Conservation (phyloP, 1,140 invertebrate genomes). For the Eriocheir sinensis region DNA sequence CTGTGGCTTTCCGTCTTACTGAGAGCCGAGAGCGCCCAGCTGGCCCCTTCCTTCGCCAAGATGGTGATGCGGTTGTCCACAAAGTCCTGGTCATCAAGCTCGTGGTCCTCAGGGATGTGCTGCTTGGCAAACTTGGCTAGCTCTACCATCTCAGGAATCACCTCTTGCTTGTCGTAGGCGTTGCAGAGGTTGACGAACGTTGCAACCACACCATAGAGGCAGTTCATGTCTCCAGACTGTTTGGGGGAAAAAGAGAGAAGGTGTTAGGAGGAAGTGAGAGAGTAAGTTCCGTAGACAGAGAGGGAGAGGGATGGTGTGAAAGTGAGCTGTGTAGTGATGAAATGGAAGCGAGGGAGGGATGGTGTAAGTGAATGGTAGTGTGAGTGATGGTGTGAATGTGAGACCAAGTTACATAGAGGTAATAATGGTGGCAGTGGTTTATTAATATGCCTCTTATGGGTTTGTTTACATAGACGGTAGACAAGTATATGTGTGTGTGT, state of each 20-base stretch:
- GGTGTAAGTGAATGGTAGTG: too few species aligned
- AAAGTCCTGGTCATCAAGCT: slow-evolving; percentile 96
- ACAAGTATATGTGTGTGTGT: too few species aligned
- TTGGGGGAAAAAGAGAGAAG: slow-evolving; percentile 16
- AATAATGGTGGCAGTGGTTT: too few species aligned
- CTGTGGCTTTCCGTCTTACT: slow-evolving; percentile 96
- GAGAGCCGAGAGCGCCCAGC: slow-evolving; percentile 92
- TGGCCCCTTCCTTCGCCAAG: slow-evolving; percentile 93
- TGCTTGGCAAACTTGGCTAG: slow-evolving; percentile 99
- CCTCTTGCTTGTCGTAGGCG: slow-evolving; percentile 98
- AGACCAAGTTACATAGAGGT: too few species aligned
- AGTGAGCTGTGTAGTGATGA: too few species aligned
- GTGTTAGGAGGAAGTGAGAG: background rate
- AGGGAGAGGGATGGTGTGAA: background rate
- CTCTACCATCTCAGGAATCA: slow-evolving; percentile 98
- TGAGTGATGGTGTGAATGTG: too few species aligned
- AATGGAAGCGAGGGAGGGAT: too few species aligned
- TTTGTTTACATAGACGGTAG: too few species aligned
- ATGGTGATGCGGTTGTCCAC: slow-evolving; percentile 91
- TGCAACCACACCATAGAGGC: slow-evolving; percentile 95
- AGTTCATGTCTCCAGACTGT: slow-evolving; percentile 89
- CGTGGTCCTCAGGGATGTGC: slow-evolving; percentile 98
- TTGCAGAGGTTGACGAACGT: slow-evolving; percentile 98
- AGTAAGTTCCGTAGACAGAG: background rate
- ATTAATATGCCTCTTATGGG: too few species aligned